Percentiles rank a stretch among this genome's conserved stretches.
Conservation (phyloP, 1,140 invertebrate genomes). For the Drosophila leontia region DNA sequence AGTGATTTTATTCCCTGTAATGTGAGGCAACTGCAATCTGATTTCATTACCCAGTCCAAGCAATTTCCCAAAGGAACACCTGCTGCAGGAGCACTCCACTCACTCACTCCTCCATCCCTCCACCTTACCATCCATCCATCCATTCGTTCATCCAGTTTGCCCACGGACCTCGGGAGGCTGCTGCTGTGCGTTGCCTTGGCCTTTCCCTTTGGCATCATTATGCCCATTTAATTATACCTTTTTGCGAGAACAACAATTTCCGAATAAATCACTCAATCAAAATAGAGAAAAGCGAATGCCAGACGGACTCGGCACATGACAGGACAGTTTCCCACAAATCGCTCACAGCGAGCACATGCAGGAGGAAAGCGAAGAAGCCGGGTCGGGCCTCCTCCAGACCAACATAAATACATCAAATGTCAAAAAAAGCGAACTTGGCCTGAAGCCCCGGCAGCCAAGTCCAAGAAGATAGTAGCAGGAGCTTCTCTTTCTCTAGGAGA, state of each 20-base stretch:
- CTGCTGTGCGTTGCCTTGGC: constrained; percentile 36
- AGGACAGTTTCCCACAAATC: constrained; percentile 81
- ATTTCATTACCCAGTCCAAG: constrained; percentile 35
- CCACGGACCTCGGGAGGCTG: background rate
- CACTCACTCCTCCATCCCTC: constrained; percentile 1
- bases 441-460: constrained; percentile 45
- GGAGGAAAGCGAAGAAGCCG: constrained; percentile 29
- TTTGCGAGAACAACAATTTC: constrained; percentile 77
- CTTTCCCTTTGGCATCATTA: constrained; percentile 79
- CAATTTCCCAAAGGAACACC: constrained; percentile 46
- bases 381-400: constrained; percentile 33
- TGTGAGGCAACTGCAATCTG: constrained; percentile 34
- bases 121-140: background rate
- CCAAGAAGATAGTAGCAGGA: constrained; percentile 19
- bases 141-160: constrained; percentile 2
- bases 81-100: constrained; percentile 20
- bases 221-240: constrained; percentile 81
- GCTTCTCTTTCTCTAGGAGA: background rate
- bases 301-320: constrained; percentile 65
- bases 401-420: constrained; percentile 83
- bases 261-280: constrained; percentile 83
- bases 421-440: constrained; percentile 79
- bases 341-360: constrained; percentile 61
- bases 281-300: constrained; percentile 65
- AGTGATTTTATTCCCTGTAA: constrained; percentile 23